Evolutionary conservation across 2,888 invertebrate genomes (phyloP), one percentile per base, ranked within the genome.

Genomic region (Polia nebulosa): DNA sequence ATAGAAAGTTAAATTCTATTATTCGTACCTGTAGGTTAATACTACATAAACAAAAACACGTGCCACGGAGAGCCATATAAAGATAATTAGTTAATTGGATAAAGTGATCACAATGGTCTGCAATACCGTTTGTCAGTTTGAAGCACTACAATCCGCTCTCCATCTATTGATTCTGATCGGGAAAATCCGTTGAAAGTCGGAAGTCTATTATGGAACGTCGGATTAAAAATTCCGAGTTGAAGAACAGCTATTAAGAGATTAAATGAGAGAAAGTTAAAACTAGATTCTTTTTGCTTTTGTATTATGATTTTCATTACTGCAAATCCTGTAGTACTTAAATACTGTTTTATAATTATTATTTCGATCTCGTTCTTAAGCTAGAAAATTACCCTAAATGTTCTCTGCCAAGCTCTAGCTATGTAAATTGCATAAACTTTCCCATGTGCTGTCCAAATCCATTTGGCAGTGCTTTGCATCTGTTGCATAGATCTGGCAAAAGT

Each of bases 381-480:
- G 9, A 44, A 58, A 63, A 63, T 57, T 17, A 69, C 29, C 45
- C 4, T 45, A 32, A 70, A 75, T 41, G 25, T 56, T 63, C 34
- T 20, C 27, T 60, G 56, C 64, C 57, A 76, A 61, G 25, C 22
- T 34, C 15, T 1, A 51, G 51, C 61, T 27, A 52, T 52, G 52
- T 32, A 52, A 59, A 78, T 63, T 66, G 59, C 41, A 51, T 56
- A 60, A 61, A 59, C 56, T 72, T 64, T 64, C 45, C 71, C 72
- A 64, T 64, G 49, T 74, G 58, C 64, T 72, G 63, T 60, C 45
- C 51, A 52, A 60, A 72, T 60, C 59, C 51, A 75, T 75, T 75
- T 75, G 75, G 78, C 75, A 75, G 39, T 49, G 44, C 22, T 63
- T 44, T 59, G 47, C 61, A 72, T 78, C 72, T 65, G 45, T 65